Evolutionary conservation across 2,888 invertebrate genomes (phyloP).

Genomic region (Eretmocerus hayati): DNA sequence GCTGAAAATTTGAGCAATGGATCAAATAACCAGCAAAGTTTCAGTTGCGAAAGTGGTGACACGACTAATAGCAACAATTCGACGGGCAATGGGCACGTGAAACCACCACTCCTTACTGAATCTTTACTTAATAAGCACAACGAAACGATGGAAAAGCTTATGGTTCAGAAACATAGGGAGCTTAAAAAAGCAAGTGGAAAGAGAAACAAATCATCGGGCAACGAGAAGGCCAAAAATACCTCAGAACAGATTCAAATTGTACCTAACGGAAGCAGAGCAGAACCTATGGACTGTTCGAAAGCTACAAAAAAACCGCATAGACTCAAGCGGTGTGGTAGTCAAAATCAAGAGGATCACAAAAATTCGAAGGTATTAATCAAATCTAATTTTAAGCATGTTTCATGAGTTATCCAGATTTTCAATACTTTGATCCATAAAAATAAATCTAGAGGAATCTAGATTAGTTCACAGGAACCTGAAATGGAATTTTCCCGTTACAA

Average conservation of each 20-base stretch:
- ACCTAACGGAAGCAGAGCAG: too few relatives aligned
- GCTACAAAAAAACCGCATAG: too few relatives aligned
- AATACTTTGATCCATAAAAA: too few relatives aligned
- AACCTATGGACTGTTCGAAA: too few relatives aligned
- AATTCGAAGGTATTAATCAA: constrained; percentile 43
- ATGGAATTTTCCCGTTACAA: too few relatives aligned
- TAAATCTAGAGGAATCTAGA: too few relatives aligned
- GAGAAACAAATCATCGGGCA: constrained; percentile 46
- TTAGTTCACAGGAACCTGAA: too few relatives aligned
- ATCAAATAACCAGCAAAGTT: constrained; percentile 54
- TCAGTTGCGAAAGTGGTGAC: constrained; percentile 44
- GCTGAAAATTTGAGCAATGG: constrained; percentile 56
- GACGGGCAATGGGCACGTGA: constrained; percentile 40
- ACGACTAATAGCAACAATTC: constrained; percentile 47
- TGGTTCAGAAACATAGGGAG: constrained; percentile 65
- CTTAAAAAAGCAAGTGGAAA: constrained; percentile 49
- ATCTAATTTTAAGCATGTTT: too few relatives aligned
- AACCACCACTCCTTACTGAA: constrained; percentile 55
- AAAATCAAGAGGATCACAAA: constrained; percentile 55
- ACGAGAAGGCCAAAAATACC: constrained; percentile 30
- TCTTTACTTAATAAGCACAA: constrained; percentile 62
- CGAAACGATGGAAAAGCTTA: constrained; percentile 72
- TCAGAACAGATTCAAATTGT: too few relatives aligned
- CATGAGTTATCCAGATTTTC: too few relatives aligned
- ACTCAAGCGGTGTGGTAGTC: constrained; percentile 57